A percentile compares a stretch with the other conserved stretches of the same genome.
phyloP scores from a whole-genome alignment of 2,888 invertebrate genomes.

The Drosophila atroscutellata region DNA sequence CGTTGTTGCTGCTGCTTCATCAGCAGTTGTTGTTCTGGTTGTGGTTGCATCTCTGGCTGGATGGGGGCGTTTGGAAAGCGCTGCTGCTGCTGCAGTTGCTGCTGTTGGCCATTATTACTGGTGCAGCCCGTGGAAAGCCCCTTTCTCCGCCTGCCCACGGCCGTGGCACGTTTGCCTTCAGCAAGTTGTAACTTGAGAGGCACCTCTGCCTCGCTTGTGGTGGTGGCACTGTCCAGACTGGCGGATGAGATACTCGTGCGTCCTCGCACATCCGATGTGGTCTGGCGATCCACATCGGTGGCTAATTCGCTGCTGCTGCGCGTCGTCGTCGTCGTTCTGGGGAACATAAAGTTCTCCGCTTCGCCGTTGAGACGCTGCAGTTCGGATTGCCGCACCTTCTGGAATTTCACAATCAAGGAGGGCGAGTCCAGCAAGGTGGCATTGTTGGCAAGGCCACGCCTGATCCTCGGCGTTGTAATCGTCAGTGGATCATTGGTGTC shows the following conservation, averaged over 20 bases:
- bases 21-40: slow-evolving; percentile 49
- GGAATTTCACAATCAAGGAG: slow-evolving; percentile 90
- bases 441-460: slow-evolving; percentile 49
- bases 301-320: slow-evolving; percentile 81
- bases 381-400: slow-evolving; percentile 90
- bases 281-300: slow-evolving; percentile 86
- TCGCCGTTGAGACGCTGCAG: slow-evolving; percentile 92
- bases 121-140: slow-evolving; percentile 59
- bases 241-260: slow-evolving; percentile 74
- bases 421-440: slow-evolving; percentile 75
- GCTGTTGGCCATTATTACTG: slow-evolving; percentile 51
- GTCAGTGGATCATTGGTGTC: slow-evolving; percentile 66
- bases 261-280: slow-evolving; percentile 83
- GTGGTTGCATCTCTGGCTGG: slow-evolving; percentile 80
- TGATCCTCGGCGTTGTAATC: slow-evolving; percentile 48
- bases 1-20: slow-evolving; percentile 29
- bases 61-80: slow-evolving; percentile 85
- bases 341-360: slow-evolving; percentile 95
- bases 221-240: slow-evolving; percentile 63
- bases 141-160: slow-evolving; percentile 66
- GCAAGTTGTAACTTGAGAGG: slow-evolving; percentile 1
- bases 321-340: slow-evolving; percentile 87
- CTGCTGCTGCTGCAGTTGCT: slow-evolving; percentile 69
- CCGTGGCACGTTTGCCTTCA: slow-evolving; percentile 54
- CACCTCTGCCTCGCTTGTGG: slow-evolving; percentile 58